Conservation (phyloP, 2,888 invertebrate species). For the Tetragonisca angustula region DNA sequence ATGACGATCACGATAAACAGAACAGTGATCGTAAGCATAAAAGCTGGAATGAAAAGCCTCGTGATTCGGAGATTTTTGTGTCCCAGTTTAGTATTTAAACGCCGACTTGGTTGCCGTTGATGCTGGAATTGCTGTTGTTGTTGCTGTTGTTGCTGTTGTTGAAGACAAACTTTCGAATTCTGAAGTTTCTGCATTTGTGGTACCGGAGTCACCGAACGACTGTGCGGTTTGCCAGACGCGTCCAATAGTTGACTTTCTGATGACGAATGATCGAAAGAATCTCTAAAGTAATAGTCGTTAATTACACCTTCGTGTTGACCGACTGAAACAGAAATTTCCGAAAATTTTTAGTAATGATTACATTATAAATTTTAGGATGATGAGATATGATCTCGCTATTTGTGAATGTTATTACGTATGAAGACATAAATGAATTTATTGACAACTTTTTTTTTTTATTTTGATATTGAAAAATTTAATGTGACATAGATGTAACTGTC, state of each 20-base stretch:
- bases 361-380: background rate
- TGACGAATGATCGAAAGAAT: constrained; percentile 92
- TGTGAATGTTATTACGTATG: background rate
- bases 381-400: background rate
- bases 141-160: constrained; percentile 53
- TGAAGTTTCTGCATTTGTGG: constrained; percentile 81
- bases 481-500: background rate
- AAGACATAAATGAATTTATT: background rate
- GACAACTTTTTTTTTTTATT: background rate
- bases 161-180: constrained; percentile 77
- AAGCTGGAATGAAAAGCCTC: constrained; percentile 91
- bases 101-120: constrained; percentile 62
- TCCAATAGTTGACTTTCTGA: constrained; percentile 90
- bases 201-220: constrained; percentile 80
- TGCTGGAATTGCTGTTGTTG: constrained; percentile 36
- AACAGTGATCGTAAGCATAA: constrained; percentile 89
- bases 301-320: constrained; percentile 81
- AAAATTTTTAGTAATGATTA: constrained; percentile 1
- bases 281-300: constrained; percentile 90
- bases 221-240: constrained; percentile 78
- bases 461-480: background rate
- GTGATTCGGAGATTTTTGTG: constrained; percentile 85
- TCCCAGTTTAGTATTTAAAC: constrained; percentile 67
- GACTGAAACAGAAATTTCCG: constrained; percentile 75
- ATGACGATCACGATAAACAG: constrained; percentile 89